Base-by-base conservation (phyloP, 2,797 vertebrate species). In the Poeciliopsis presidionis region DNA sequence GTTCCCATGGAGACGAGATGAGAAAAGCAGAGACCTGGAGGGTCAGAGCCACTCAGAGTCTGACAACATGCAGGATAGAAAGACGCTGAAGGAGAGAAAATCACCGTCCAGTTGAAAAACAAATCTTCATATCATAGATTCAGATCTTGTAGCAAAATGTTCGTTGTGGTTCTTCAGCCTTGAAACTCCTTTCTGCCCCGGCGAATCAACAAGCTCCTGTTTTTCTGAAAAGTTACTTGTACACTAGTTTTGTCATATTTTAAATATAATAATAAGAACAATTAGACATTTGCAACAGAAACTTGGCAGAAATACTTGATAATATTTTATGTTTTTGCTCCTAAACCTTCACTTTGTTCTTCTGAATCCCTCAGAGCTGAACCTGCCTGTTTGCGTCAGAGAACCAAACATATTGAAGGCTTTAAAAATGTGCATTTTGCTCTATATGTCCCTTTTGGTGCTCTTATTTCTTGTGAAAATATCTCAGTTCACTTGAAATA, bases 1-100 rank as follows among this genome's bases (percentile, higher is more conserved):
- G 86, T 82, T 75, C 67, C 80, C 77, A 88, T 83, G 47, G 88
- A 89, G 74, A 91, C 80, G 67, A 78, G 33, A 82, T 61, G 65
- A 79, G 65, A 75, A 75, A 76, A 2, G 13, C 43, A 87, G 80
- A 79, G 76, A 80, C 74, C 12, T 9, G 39, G 75, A 86, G 82
- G 82, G 82, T 90, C 84, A 84, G 75, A 84, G 82, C 28, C 70
- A 45, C 47, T 80, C 57, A 57, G 74, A 87, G 7, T 70, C 49
- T 82, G 76, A 81, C 11, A 74, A 63, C 74, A 73, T 2, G 65
- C 16, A 51, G 70, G 25, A 82, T 16, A 45, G 47, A 51, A 22
- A 18, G 22, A 73, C 67, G 36, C 43, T 11, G 41, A n/a, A 59
- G 45, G 45, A 30, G 12, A 59, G 12, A 33, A 14, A 16, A 33